Conservation (phyloP, 37 sponge, comb jelly and placozoan genomes). For the Haliclona indistincta region DNA sequence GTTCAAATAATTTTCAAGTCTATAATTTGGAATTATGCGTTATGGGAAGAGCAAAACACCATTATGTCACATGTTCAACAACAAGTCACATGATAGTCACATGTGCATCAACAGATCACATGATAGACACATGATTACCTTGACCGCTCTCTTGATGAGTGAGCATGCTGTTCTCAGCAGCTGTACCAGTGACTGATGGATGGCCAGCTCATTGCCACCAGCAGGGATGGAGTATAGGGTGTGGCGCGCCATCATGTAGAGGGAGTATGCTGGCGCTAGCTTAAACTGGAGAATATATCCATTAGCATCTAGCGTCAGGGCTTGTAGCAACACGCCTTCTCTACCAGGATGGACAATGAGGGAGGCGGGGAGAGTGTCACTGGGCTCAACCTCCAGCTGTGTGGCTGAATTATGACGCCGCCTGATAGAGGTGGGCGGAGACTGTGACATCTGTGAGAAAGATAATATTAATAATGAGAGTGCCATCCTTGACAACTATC, state of each 20-base stretch:
- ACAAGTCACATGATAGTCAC: too few relatives aligned
- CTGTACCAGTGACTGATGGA: slow-evolving; percentile 38
- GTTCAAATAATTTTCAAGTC: too few relatives aligned
- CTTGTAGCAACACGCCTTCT: slow-evolving; percentile 33
- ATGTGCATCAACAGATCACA: too few relatives aligned
- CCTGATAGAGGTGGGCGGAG: slow-evolving; percentile 8
- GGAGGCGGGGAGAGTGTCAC: slow-evolving; percentile 40
- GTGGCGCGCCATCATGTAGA: slow-evolving; percentile 70
- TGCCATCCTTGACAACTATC: neutral
- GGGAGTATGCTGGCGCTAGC: slow-evolving; percentile 74
- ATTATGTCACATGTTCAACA: too few relatives aligned
- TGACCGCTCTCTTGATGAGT: slow-evolving; percentile 61
- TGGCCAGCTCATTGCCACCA: slow-evolving; percentile 47
- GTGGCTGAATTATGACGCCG: slow-evolving; percentile 1
- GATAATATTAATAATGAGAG: too few relatives aligned
- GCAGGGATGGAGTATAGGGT: slow-evolving; percentile 41
- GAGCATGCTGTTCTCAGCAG: slow-evolving; percentile 54
- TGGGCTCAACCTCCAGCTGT: neutral
- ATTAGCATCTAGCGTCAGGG: slow-evolving; percentile 44
- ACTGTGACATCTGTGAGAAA: neutral
- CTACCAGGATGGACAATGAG: slow-evolving; percentile 56
- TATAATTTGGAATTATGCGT: too few relatives aligned
- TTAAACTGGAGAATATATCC: slow-evolving; percentile 56
- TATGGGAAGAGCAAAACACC: too few relatives aligned
- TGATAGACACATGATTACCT: too few relatives aligned